phyloP scores from a whole-genome alignment of 1,140 invertebrate genomes.

The Drosophila murphyi region DNA sequence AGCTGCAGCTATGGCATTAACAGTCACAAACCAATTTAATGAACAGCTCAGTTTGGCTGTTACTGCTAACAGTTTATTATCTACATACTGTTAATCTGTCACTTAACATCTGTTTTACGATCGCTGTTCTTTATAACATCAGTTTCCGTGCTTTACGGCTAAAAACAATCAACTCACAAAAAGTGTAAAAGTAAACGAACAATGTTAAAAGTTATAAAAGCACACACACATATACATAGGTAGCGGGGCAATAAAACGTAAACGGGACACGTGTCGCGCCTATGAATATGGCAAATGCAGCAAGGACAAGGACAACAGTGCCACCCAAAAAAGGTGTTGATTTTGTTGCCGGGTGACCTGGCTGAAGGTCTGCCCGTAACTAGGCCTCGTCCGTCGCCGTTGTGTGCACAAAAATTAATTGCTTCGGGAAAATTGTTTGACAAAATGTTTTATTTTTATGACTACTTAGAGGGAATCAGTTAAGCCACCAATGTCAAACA shows the following conservation, averaged over 20 bases:
- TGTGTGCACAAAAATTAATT: conserved; percentile 46
- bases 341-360: conserved; percentile 50
- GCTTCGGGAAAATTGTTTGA: conserved; percentile 49
- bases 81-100: neutral
- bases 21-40: neutral
- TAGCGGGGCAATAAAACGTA: conserved; percentile 40
- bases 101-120: neutral
- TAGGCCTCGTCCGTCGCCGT: neutral
- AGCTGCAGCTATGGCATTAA: neutral
- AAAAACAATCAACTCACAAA: neutral
- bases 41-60: neutral
- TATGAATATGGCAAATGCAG: conserved; percentile 50
- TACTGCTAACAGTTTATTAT: neutral
- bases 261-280: conserved; percentile 55
- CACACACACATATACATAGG: neutral
- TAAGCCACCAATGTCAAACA: conserved; percentile 2
- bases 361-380: conserved; percentile 22
- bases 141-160: neutral
- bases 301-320: conserved; percentile 35
- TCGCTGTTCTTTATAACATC: neutral
- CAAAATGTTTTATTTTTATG: conserved; percentile 54
- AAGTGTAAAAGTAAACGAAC: conserved; percentile 3
- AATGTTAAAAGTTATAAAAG: conserved; percentile 2
- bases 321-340: conserved; percentile 59
- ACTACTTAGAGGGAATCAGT: conserved; percentile 54